These are phyloP conservation scores for Pipistrellus pipistrellus DNA, from an alignment of 2,797 vertebrate species.

Conservation along the genomic window DNA sequence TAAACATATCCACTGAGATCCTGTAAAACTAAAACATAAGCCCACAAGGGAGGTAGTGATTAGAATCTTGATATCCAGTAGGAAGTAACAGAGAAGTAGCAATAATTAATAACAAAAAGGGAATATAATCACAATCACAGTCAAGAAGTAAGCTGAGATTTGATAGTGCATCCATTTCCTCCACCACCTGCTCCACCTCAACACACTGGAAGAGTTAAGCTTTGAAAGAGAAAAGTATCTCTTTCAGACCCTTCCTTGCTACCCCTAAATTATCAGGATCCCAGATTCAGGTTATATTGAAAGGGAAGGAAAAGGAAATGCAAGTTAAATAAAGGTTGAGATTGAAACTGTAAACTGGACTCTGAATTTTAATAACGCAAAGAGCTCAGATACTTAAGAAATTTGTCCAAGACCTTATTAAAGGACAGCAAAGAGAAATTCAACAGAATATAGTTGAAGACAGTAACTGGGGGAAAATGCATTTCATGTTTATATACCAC, in stretches of 20 bases:
- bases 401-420: conserved; percentile 35
- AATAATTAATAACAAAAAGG: neutral
- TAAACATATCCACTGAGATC: conserved; percentile 16
- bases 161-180: neutral
- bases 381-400: neutral
- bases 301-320: neutral
- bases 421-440: conserved; percentile 15
- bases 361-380: conserved; percentile 34
- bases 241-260: neutral
- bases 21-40: neutral
- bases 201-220: neutral
- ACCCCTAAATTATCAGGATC: neutral
- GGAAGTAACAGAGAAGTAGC: neutral
- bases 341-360: neutral
- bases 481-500: conserved; percentile 36
- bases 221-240: conserved; percentile 1
- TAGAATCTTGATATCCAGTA: neutral
- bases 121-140: neutral
- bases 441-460: neutral
- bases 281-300: neutral
- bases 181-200: neutral
- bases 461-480: neutral
- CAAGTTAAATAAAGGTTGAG: conserved; percentile 10
- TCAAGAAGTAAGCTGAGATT: neutral
- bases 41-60: neutral